Base-by-base conservation (phyloP, 2,113 vertebrate genomes). In the Sorex araneus region DNA sequence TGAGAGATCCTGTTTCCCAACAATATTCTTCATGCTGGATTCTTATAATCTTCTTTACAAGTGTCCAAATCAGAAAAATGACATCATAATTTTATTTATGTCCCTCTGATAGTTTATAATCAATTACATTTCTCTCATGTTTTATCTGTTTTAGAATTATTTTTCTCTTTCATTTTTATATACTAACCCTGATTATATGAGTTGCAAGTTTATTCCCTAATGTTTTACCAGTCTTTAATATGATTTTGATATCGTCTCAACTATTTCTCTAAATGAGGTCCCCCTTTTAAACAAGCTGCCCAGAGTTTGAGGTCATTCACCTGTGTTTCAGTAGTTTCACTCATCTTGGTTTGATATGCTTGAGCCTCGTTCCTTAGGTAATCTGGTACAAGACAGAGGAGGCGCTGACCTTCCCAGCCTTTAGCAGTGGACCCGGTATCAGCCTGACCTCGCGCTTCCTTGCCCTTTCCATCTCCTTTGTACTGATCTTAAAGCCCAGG, bases 41-140 rank as follows among this genome's bases (percentile, higher is more conserved):
- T 71, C 30, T 34, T 10, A 7, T 10, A 6, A 23, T 30, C 30
- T 71, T 94, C 36, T 71, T 69, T 54, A 57, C 60, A 12, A 74
- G 36, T 90, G 36, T 8, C 63, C 19, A 19, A 60, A 13, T 34
- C 80, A 82, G 12, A 70, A 75, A 91, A 87, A 32, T 15, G 5
- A 7, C 54, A 64, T 36, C 36, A 57, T 60, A 21, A 23, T 60
- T 21, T 60, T 57, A 57, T 57, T 18, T 54, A 45, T 60, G 7
- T 64, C 3, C 47, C 73, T 94, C 74, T 47, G 16, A 82, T 82
- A 81, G 19, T 63, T 82, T 81, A 19, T 70, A 34, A 63, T n/a
- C 12, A 54, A 63, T 76, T 76, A 12, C 73, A 18, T 60, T 18
- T 40, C 94, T 8, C 30, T 40, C 3, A 2, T 57, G 2, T 47